Evolutionary conservation across 2,113 vertebrate species (phyloP), one percentile per base, ranked within the genome.

Genomic region (Elachura formosa): DNA sequence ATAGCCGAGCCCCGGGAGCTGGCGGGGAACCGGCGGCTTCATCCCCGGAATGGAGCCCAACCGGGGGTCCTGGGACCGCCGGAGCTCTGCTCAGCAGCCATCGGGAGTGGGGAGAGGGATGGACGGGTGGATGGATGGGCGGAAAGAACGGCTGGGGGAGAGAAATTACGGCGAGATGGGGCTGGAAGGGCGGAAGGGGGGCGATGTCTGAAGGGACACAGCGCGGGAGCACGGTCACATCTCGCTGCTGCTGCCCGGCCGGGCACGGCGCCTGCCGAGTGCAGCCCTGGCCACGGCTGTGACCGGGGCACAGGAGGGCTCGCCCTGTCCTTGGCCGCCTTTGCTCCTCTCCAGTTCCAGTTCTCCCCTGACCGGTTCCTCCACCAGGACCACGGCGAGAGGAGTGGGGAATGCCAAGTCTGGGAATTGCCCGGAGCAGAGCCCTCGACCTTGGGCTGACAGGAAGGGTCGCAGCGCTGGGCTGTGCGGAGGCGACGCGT

Each of bases 371-470:
- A 41, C 3, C 76, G 4, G 34, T 22, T 51, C 54, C 38, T 45
- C n/a, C 46, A 9, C 46, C 3, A 19, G 0, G 5, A 56, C 28
- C 31, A 0, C 5, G 9, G 4, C 28, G 26, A 25, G 33, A 9
- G 4, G 45, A 24, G 28, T 3, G 20, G 31, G 8, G 1, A 6
- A 4, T 23, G 9, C 17, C 5, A 1, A 5, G 29, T 16, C 3
- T 14, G 12, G 52, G 11, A 21, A 31, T 62, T n/a, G 51, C 26
- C 41, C 26, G 3, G 66, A 46, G 46, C 56, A 46, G 17, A 51
- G 75, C 19, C 16, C 63, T 19, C 19, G 55, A 4, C 62, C 25
- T 19, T 69, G 51, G 34, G 29, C 23, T 26, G 67, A 43, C n/a
- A 49, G 59, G 55, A 61, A n/a, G 68, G n/a, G 34, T 23, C 9